These are phyloP conservation scores for Oscheius sp. DNA, from an alignment of 2,888 invertebrate genomes.

Conservation along the genomic window DNA sequence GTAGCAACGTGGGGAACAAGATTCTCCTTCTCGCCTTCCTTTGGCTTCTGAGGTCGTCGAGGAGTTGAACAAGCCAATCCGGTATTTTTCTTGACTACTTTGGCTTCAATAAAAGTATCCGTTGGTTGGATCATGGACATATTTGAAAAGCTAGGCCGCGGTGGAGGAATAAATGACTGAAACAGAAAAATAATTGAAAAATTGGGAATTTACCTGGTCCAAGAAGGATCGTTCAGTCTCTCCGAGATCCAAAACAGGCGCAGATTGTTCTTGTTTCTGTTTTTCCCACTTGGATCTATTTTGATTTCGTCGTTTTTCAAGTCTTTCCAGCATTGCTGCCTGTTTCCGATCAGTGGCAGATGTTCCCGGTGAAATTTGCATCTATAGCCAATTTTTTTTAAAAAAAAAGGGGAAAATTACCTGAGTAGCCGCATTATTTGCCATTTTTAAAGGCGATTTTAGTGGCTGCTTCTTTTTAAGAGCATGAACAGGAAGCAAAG, in stretches of 20 bases:
- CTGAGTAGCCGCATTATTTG: neutral
- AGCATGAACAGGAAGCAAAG: neutral
- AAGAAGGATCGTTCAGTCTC: conserved; percentile 12
- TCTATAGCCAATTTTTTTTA: neutral
- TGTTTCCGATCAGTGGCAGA: conserved; percentile 7
- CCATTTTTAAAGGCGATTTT: neutral
- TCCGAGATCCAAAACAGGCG: neutral
- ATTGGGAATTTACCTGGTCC: neutral
- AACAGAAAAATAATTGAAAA: neutral
- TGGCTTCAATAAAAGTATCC: conserved; percentile 4
- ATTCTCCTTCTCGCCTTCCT: neutral
- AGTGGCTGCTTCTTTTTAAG: neutral
- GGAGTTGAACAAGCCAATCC: too few relatives aligned
- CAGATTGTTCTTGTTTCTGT: neutral
- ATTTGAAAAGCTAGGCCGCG: conserved; percentile 20
- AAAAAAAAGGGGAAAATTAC: neutral
- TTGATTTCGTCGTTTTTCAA: neutral
- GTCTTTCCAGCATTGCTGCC: conserved; percentile 13
- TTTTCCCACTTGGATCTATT: conserved; percentile 14
- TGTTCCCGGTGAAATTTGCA: conserved; percentile 2
- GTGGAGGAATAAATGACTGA: neutral
- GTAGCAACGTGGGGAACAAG: neutral
- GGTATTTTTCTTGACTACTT: too few relatives aligned
- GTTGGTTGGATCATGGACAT: conserved; percentile 1
- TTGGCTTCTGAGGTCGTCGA: too few relatives aligned